A percentile compares a stretch with the other conserved stretches of the same genome.
Conservation (phyloP, 1,140 invertebrate species). For the Amphibalanus amphitrite region DNA sequence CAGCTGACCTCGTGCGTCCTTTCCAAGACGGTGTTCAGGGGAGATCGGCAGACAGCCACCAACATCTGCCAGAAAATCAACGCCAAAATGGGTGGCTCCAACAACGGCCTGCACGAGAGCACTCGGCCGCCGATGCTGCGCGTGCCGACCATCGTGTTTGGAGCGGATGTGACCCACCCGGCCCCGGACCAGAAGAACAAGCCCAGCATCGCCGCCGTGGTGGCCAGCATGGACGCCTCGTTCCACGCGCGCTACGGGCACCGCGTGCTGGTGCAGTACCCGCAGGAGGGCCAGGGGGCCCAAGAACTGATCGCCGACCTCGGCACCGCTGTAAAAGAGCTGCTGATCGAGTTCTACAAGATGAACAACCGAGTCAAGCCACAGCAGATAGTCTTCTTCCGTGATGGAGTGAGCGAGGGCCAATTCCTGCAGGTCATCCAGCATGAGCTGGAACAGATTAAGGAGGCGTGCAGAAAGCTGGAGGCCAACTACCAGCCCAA, state of each 20-base stretch:
- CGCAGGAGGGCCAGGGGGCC: constrained; percentile 33
- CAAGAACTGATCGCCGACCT: constrained; percentile 58
- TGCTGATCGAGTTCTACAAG: constrained; percentile 35
- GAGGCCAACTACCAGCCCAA: constrained; percentile 36
- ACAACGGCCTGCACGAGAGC: constrained; percentile 40
- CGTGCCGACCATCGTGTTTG: constrained; percentile 45
- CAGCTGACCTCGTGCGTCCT: constrained; percentile 69
- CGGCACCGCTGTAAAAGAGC: constrained; percentile 42
- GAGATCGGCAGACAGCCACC: constrained; percentile 30
- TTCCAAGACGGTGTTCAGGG: constrained; percentile 30
- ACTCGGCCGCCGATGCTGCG: constrained; percentile 23
- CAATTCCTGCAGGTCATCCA: constrained; percentile 45
- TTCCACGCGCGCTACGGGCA: constrained; percentile 13
- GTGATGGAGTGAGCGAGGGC: constrained; percentile 78
- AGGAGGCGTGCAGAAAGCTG: constrained; percentile 39
- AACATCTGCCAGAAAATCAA: constrained; percentile 74
- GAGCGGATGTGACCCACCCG: constrained; percentile 75
- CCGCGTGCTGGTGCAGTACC: neutral
- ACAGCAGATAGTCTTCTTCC: constrained; percentile 47
- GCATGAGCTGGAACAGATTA: constrained; percentile 45
- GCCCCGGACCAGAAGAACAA: constrained; percentile 36
- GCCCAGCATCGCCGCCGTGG: constrained; percentile 65
- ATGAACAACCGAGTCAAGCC: constrained; percentile 32
- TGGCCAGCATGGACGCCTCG: constrained; percentile 16
- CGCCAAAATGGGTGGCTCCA: constrained; percentile 65